These are phyloP conservation scores for Pogonomyrmex californicus DNA, from an alignment of 1,140 invertebrate species.

Conservation along the genomic window DNA sequence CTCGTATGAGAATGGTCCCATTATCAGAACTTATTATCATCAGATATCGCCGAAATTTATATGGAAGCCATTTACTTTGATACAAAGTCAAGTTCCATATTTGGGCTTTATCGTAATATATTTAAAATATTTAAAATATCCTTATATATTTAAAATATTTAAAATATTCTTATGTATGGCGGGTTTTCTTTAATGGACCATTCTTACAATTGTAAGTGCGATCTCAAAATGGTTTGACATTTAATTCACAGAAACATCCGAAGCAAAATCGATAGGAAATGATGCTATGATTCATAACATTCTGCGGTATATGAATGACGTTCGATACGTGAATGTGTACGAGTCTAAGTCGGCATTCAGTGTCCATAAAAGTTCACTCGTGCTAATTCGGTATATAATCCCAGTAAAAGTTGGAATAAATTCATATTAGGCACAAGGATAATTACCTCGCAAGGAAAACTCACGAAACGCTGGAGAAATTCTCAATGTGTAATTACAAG, in stretches of 20 bases:
- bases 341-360: conserved; percentile 64
- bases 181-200: background rate
- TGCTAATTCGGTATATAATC: conserved; percentile 50
- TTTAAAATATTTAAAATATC: background rate
- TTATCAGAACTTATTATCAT: conserved; percentile 39
- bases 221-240: background rate
- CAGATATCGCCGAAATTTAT: conserved; percentile 3
- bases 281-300: conserved; percentile 53
- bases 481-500: conserved; percentile 11
- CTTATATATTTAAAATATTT: background rate
- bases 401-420: conserved; percentile 28
- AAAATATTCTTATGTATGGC: background rate
- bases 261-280: conserved; percentile 44
- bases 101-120: background rate
- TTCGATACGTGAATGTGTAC: conserved; percentile 25
- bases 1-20: conserved; percentile 35
- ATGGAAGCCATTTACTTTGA: conserved; percentile 16
- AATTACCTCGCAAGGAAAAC: conserved; percentile 14
- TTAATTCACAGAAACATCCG: conserved; percentile 61
- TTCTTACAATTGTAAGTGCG: conserved; percentile 27
- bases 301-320: conserved; percentile 31
- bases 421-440: conserved; percentile 42
- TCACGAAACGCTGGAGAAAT: conserved; percentile 10
- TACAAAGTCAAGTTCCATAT: conserved; percentile 18
- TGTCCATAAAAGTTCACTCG: conserved; percentile 61